phyloP scores from a whole-genome alignment of 2,888 invertebrate genomes.

The Hemicrepidius hirtus region DNA sequence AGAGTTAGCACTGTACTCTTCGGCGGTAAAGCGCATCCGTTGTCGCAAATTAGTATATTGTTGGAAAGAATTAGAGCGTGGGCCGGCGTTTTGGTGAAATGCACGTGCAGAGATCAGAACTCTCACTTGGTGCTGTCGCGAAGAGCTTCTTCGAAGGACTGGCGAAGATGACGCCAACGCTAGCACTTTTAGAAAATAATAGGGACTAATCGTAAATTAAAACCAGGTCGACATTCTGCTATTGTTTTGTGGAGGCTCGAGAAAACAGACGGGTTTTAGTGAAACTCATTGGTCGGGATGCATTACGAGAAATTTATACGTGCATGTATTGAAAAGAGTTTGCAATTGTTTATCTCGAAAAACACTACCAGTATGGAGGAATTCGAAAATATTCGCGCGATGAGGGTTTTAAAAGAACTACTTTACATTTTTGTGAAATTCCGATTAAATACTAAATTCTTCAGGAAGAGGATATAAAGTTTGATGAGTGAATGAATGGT shows the following conservation, averaged over 20 bases:
- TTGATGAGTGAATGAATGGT: no score
- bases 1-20: constrained; percentile 38
- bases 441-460: no score
- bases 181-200: constrained; percentile 55
- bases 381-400: background rate
- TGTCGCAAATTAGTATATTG: constrained; percentile 61
- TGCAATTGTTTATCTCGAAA: background rate
- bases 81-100: constrained; percentile 44
- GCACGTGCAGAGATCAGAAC: constrained; percentile 50
- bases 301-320: constrained; percentile 18
- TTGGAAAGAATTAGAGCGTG: constrained; percentile 65
- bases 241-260: constrained; percentile 23
- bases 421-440: no score
- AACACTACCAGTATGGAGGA: constrained; percentile 5
- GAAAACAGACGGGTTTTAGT: constrained; percentile 17
- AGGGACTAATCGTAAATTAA: constrained; percentile 59
- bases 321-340: background rate
- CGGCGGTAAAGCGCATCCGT: constrained; percentile 53
- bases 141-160: constrained; percentile 56
- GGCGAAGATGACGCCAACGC: constrained; percentile 31
- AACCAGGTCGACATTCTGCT: constrained; percentile 63
- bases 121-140: constrained; percentile 59
- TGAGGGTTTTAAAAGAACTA: no score
- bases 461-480: no score
- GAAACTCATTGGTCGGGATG: constrained; percentile 20